Conservation (phyloP, 2,797 vertebrate species). For the Anguilla obscura region DNA sequence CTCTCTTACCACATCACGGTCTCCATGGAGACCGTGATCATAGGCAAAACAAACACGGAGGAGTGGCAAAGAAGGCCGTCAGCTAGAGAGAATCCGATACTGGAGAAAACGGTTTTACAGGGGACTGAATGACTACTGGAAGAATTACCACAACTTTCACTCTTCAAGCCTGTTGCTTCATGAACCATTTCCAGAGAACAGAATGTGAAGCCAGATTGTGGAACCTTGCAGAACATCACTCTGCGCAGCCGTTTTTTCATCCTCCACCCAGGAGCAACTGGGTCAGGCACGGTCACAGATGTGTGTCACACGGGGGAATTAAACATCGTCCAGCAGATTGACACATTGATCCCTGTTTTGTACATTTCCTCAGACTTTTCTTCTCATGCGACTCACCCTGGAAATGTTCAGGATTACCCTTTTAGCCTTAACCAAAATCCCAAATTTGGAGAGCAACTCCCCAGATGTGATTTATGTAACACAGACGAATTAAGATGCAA, state of each 20-base stretch:
- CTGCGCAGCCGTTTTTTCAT: constrained; percentile 39
- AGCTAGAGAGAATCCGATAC: constrained; percentile 5
- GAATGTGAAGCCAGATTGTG: neutral
- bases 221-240: neutral
- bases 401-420: constrained; percentile 52
- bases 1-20: constrained; percentile 47
- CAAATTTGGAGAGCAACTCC: neutral
- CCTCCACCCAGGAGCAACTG: constrained; percentile 50
- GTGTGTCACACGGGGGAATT: constrained; percentile 67
- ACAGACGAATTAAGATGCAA: constrained; percentile 28
- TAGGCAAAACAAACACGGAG: constrained; percentile 62
- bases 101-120: constrained; percentile 41
- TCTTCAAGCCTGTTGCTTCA: constrained; percentile 22
- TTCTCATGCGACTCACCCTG: constrained; percentile 48
- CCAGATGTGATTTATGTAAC: constrained; percentile 60
- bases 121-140: constrained; percentile 33
- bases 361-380: neutral
- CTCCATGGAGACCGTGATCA: constrained; percentile 57
- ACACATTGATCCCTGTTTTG: neutral
- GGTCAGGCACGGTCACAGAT: constrained; percentile 68
- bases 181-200: constrained; percentile 42
- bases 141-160: neutral
- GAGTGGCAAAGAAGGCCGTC: constrained; percentile 25
- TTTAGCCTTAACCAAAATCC: neutral
- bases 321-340: constrained; percentile 40